Base-by-base conservation (phyloP, 2,113 vertebrate species). In the Nycticorax nycticorax region DNA sequence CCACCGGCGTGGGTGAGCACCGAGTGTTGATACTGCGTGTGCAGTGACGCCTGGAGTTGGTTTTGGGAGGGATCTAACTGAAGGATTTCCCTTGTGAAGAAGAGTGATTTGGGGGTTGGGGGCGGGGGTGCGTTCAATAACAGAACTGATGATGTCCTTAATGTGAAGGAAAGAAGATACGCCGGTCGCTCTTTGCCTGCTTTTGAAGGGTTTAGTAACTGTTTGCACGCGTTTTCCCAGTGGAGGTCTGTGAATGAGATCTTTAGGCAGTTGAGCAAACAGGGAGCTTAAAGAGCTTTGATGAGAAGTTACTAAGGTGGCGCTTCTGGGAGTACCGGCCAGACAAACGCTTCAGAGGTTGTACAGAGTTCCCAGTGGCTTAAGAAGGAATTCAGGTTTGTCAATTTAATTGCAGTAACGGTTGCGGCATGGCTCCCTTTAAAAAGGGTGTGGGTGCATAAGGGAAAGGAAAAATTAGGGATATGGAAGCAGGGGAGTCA, bases 241-340 rank as follows among this genome's bases (percentile, higher is more conserved):
- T 22, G 28, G 64, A 95, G 28, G 39, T 79, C 35, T 79, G 62
- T 75, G 48, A 87, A 64, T 69, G 74, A 68, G 43, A 72, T 68
- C 62, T 82, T 82, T 12, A 89, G 94, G 62, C 77, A 79, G 39
- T 72, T 95, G 66, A 73, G 71, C 81, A 94, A 94, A 81, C 83
- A 79, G 23, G 23, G 76, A 55, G 37, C 59, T 96, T 84, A 67
- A 78, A 78, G 52, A 85, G 57, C 62, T 91, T 77, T 87, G 83
- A 39, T 69, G 85, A 59, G 80, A 76, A 75, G 66, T 75, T 92
- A 85, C 80, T 67, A 45, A 84, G 81, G 80, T 89, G 68, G 39
- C 17, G 10, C 60, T 89, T 92, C 27, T 32, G 68, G 87, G 64
- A 72, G 14, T 56, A 37, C 13, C 13, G 14, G 48, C 69, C 80